Percentiles rank a stretch among this genome's conserved stretches.
Evolutionary conservation across 1,140 invertebrate species (phyloP).

Genomic region (Drosophila nannoptera): DNA sequence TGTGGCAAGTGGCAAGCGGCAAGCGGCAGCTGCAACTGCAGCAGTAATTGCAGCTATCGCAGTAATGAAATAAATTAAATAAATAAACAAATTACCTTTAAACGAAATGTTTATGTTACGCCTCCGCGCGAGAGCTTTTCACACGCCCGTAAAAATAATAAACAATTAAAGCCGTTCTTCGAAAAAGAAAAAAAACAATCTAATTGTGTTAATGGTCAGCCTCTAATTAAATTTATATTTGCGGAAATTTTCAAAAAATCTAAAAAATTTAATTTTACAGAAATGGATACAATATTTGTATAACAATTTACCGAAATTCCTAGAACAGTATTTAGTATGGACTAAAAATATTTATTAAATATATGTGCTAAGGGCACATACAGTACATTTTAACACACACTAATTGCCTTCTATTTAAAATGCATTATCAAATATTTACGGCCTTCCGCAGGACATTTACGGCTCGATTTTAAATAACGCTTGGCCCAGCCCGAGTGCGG

Average conservation of each 20-base stretch:
- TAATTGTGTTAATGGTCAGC: no score
- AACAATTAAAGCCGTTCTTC: no score
- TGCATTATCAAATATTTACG: not conserved
- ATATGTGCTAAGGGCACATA: no score
- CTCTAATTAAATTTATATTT: no score
- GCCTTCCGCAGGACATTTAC: not conserved
- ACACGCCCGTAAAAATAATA: not conserved
- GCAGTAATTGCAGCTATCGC: conserved; percentile 29
- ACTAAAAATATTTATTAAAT: no score
- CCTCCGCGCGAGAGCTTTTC: not conserved
- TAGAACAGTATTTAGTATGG: no score
- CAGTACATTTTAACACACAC: no score
- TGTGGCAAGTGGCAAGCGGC: conserved; percentile 14
- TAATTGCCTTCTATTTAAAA: not conserved
- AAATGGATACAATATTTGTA: no score
- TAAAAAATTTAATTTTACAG: no score
- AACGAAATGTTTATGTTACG: not conserved
- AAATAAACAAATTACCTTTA: conserved; percentile 26
- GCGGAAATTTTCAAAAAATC: no score
- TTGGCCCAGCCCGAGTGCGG: not conserved
- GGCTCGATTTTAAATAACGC: not conserved
- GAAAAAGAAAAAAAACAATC: no score
- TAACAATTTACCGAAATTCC: no score
- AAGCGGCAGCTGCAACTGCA: conserved; percentile 9
- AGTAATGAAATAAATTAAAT: conserved; percentile 40